These are phyloP conservation scores for Emys orbicularis DNA, from an alignment of 2,797 vertebrate species.

Conservation along the genomic window DNA sequence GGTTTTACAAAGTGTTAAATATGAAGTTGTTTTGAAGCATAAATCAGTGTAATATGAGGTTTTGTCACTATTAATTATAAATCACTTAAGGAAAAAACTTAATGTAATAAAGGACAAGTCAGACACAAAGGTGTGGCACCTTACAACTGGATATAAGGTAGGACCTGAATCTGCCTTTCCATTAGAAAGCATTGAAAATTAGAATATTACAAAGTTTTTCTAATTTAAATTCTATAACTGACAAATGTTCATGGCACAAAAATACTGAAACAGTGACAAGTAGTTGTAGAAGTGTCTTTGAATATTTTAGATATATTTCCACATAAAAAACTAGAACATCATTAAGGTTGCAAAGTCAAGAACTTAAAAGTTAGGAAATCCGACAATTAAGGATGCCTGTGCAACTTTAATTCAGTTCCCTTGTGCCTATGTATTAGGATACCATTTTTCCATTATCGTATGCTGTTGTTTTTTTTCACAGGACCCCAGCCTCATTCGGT, in stretches of 20 bases:
- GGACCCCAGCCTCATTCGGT: too few species aligned
- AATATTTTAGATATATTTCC: background rate
- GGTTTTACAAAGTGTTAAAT: background rate
- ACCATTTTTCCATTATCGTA: too few species aligned
- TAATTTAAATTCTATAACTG: background rate
- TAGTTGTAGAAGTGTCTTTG: background rate
- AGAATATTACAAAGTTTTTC: background rate
- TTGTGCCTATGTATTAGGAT: background rate
- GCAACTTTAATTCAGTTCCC: background rate
- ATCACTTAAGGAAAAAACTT: background rate
- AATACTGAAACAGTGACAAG: too few species aligned
- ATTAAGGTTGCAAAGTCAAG: background rate
- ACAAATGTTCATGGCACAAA: background rate
- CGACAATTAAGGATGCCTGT: background rate
- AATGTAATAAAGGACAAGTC: background rate
- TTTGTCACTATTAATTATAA: background rate
- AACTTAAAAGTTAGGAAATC: background rate
- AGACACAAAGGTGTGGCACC: background rate
- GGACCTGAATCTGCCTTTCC: background rate
- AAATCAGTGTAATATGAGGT: background rate
- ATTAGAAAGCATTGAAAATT: background rate
- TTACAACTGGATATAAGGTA: background rate
- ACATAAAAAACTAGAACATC: background rate
- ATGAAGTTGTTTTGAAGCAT: background rate
- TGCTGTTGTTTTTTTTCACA: too few species aligned